Base-by-base conservation (phyloP, 2,888 invertebrate genomes). In the Amiota communis region DNA sequence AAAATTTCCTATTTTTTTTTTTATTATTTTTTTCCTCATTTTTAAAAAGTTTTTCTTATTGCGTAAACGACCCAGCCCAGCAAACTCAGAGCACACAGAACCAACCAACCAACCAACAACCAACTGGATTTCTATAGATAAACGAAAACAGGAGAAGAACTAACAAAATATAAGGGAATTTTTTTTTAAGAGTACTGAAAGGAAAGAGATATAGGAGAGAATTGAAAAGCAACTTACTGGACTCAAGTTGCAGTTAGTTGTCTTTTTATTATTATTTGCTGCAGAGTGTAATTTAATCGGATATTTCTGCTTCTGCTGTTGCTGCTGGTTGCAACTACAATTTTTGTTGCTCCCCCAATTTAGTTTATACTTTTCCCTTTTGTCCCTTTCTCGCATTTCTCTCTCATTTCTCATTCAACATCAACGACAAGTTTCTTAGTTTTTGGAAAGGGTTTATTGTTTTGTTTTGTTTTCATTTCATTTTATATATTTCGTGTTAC, bases 231-330 rank as follows among this genome's bases (percentile, higher is more conserved):
- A 36, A 36, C 36, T 36, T 36, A 36, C 36, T 36, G 36, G 36
- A 36, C 36, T 36, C 36, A 36, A 36, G 36, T 36, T 36, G 36
- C 36, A 36, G 36, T 36, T 36, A 4, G 36, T 36, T 36, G 36
- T 36, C 36, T 6, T 36, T 36, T 36, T 36, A 6, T 36, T 36
- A 36, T 36, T 36, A 36, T 36, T 36, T 36, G 36, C 83, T 85
- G 23, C 63, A 83, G 36, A 36, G 82, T 78, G 86, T 83, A 83
- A 83, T 83, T 86, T 85, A 83, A 83, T 86, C 83, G 83, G 83
- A 83, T 86, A 86, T 85, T 86, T 86, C 76, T 81, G 77, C 76
- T 76, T 74, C 71, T 73, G 48, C 17, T 53, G 12, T 6, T 59
- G 59, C 59, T 59, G 36, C 36, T 36, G 36, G 36, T 36, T 36